Evolutionary conservation across 2,113 vertebrate genomes (phyloP).

Genomic region (Aplodontia rufa): DNA sequence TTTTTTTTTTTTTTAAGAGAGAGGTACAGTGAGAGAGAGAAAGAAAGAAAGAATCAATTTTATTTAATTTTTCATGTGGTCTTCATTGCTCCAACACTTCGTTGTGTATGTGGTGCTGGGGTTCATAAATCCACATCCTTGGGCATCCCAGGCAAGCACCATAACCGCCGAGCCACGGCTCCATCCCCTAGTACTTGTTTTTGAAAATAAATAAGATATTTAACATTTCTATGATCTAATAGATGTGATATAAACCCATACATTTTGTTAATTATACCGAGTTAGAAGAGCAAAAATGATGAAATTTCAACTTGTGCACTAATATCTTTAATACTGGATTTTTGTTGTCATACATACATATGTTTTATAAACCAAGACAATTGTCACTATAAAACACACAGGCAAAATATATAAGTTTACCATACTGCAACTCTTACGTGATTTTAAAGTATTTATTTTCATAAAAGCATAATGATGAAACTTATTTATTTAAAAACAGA

Average conservation of each 20-base stretch:
- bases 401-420: not conserved
- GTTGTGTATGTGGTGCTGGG: too few species aligned
- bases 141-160: too few species aligned
- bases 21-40: too few species aligned
- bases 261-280: constrained; percentile 13
- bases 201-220: not conserved
- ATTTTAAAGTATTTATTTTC: constrained; percentile 17
- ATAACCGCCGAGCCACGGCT: too few species aligned
- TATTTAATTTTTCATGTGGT: too few species aligned
- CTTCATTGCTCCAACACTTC: too few species aligned
- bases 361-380: constrained; percentile 1
- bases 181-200: not conserved
- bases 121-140: too few species aligned
- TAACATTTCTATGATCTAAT: constrained; percentile 7
- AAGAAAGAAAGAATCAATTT: too few species aligned
- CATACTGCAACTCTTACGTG: not conserved
- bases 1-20: too few species aligned
- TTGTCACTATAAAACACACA: not conserved
- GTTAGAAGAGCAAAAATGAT: not conserved
- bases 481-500: constrained; percentile 83
- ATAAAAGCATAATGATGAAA: not conserved
- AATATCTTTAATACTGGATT: not conserved
- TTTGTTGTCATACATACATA: not conserved
- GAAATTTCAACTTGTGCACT: not conserved
- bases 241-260: not conserved